Percentiles rank a stretch among this genome's conserved stretches.
Evolutionary conservation across 2,797 vertebrate species (phyloP).

Genomic region (Liparis tanakae): DNA sequence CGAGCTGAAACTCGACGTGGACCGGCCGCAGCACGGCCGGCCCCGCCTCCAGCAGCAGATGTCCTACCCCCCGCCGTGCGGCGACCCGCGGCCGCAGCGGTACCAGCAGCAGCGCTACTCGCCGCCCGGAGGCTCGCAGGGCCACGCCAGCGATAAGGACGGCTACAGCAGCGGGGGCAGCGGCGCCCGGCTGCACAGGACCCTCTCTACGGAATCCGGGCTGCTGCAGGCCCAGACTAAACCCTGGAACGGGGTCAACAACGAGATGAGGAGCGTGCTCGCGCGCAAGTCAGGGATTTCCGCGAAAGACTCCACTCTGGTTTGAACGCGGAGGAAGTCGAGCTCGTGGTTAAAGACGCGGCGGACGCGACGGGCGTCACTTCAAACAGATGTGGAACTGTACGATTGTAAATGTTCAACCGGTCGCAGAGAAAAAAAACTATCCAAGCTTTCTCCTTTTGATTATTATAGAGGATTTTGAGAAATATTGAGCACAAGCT

Average conservation of each 20-base stretch:
- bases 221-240: constrained; percentile 80
- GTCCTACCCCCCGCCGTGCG: constrained; percentile 73
- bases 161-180: constrained; percentile 72
- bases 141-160: constrained; percentile 71
- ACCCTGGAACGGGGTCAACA: constrained; percentile 88
- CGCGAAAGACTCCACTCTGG: constrained; percentile 91
- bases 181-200: constrained; percentile 77
- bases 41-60: constrained; percentile 82
- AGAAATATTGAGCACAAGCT: constrained; percentile 14
- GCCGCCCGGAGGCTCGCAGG: constrained; percentile 62
- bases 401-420: constrained; percentile 23
- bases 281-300: constrained; percentile 79
- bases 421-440: neutral
- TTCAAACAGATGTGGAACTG: constrained; percentile 22
- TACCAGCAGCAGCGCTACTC: constrained; percentile 72
- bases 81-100: constrained; percentile 70
- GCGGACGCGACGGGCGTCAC: constrained; percentile 16
- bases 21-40: constrained; percentile 75
- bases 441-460: neutral
- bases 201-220: constrained; percentile 81
- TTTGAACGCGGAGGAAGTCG: constrained; percentile 67
- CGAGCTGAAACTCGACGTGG: constrained; percentile 74
- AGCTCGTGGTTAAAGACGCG: constrained; percentile 13
- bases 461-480: constrained; percentile 29
- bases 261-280: constrained; percentile 87